Base-by-base conservation (phyloP, 2,888 invertebrate species). In the Meiosimyza decipiens region DNA sequence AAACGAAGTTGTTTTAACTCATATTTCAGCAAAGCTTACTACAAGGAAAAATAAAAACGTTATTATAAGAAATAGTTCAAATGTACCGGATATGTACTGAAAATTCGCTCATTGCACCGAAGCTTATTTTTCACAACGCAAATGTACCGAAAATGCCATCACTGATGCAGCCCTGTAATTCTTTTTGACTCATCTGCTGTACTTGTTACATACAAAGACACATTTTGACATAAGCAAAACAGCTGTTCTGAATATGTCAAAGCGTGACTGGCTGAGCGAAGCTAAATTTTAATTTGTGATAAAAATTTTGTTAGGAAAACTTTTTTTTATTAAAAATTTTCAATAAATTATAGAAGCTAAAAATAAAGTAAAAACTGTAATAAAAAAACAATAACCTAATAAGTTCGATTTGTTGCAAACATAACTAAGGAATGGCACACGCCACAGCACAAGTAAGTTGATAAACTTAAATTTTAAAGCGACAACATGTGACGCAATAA, bases 371-470 rank as follows among this genome's bases (percentile, higher is more conserved):
- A 69, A 59, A 63, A 16, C n/a, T 51, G 47, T 49, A 33, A 63
- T 60, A 66, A 65, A 54, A 59, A 22, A 16, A 63, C 72, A 28
- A 62, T 40, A 22, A 9, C 49, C 47, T 51, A 33, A 57, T 40
- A 28, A 51, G 28, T 18, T 33, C 4, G 65, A 68, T 55, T 55
- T 28, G 47, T 49, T 15, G 2, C n/a, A 13, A 55, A 71, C 49
- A 33, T 40, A 18, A 50, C 40, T 40, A 52, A 60, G 73, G 51
- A 62, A 86, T 86, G 86, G 81, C 86, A 62, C 83, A 84, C 77
- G 84, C 83, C 79, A 84, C 86, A 71, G 72, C 84, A 50, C 86
- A 87, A 82, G 86, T 86, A 75, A 76, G 79, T 79, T 6, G 11
- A 28, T 11, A 16, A 22, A 15, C n/a, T 4, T 55, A 4, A 16